Evolutionary conservation across 2,113 vertebrate species (phyloP), one percentile per base, ranked within the genome.

Genomic region (Papio anubis): DNA sequence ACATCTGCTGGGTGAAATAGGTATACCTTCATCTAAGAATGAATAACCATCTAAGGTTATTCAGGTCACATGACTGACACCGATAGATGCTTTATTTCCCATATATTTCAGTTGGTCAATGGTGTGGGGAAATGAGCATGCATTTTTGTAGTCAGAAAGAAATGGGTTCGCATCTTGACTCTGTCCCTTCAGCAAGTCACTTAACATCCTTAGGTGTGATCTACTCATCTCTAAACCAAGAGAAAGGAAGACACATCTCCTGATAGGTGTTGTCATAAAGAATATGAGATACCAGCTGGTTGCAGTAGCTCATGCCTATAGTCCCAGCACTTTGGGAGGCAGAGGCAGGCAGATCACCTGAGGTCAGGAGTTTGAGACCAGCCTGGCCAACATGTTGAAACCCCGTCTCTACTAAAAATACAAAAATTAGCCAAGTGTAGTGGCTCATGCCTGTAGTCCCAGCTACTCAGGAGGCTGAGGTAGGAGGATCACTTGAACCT

Each of bases 161-260:
- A 45, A 79, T 12, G n/a, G 10, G 43, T 85, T 86, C 13, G 50
- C 35, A 83, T 61, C 40, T 45, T 40, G 66, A 52, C 43, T 86
- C 50, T 90, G 43, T 16, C 43, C 61, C 75, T 88, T 64, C 3
- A 96, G n/a, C 64, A 84, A 96, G 72, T 90, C 57, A 68, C 5
- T 38, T 32, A 45, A 45, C 8, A 50, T 50, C 8, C 32, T 52
- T 11, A 30, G 59, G 55, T 30, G 30, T 43, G 61, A 35, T 3
- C 6, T 32, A 17, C 48, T 94, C 18, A 2, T 82, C 21, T 75
- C 57, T 72, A 73, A 64, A 79, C 75, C 1, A 16, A 70, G 14
- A 83, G 23, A 50, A 52, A 89, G 72, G 52, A 64, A 91, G 83
- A 35, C 32, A 2, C 23, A 18, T 76, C 32, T 55, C 70, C 12